A percentile compares a stretch with the other conserved stretches of the same genome.
phyloP scores from a whole-genome alignment of 2,113 vertebrate species.

The Anolis sagrei region DNA sequence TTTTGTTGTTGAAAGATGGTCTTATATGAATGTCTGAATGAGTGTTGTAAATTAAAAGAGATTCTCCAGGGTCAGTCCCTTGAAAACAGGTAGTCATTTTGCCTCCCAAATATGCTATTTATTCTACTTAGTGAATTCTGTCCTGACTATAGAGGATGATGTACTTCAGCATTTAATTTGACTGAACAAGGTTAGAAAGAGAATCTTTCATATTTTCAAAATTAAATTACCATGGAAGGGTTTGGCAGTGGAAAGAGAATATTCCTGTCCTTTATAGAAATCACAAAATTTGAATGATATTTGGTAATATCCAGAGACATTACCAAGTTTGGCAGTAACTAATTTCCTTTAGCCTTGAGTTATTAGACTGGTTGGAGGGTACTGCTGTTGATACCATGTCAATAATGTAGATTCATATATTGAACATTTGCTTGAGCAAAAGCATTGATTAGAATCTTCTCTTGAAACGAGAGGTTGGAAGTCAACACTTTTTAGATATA shows the following conservation, averaged over 20 bases:
- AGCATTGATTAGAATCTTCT: slow-evolving; percentile 60
- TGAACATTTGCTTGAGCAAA: slow-evolving; percentile 48
- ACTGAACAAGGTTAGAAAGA: slow-evolving; percentile 26
- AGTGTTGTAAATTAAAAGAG: slow-evolving; percentile 17
- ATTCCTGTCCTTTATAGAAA: not conserved
- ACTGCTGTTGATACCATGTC: slow-evolving; percentile 59
- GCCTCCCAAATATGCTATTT: not conserved
- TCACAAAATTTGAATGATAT: not conserved
- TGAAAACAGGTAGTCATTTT: not conserved
- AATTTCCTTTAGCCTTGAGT: slow-evolving; percentile 61
- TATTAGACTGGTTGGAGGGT: slow-evolving; percentile 63
- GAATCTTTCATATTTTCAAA: slow-evolving; percentile 46
- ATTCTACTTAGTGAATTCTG: slow-evolving; percentile 21
- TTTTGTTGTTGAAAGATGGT: not conserved
- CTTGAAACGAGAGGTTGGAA: slow-evolving; percentile 54
- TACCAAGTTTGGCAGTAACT: slow-evolving; percentile 34
- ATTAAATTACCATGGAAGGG: not conserved
- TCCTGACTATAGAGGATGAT: not conserved
- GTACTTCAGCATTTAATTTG: slow-evolving; percentile 47
- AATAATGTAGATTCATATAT: slow-evolving; percentile 55
- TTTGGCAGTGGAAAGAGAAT: slow-evolving; percentile 12
- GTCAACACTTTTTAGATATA: slow-evolving; percentile 58
- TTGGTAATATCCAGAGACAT: slow-evolving; percentile 43
- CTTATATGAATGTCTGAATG: slow-evolving; percentile 3
- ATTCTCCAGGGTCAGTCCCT: not conserved